Conservation (phyloP, 2,888 invertebrate species). For the Tricholauxania praeusta region DNA sequence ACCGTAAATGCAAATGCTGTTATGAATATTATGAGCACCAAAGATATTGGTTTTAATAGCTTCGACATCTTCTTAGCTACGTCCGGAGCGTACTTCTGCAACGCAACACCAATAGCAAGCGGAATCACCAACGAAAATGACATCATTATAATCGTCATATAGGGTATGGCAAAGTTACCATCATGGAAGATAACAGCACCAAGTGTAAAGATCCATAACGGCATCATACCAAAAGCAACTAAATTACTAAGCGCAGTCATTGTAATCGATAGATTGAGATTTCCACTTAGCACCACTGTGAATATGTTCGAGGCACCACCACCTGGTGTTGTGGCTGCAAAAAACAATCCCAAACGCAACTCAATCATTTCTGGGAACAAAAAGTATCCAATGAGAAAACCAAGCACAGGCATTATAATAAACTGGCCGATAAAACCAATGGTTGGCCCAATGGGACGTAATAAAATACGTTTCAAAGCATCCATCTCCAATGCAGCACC, state of each 20-base stretch:
- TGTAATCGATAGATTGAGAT: conserved; percentile 89
- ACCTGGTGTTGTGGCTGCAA: conserved; percentile 87
- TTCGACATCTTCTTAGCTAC: conserved; percentile 77
- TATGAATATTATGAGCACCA: conserved; percentile 82
- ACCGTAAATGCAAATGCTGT: conserved; percentile 85
- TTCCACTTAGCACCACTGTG: conserved; percentile 90
- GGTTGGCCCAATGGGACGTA: conserved; percentile 79
- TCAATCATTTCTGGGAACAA: conserved; percentile 76
- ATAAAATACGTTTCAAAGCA: conserved; percentile 75
- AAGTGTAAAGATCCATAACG: conserved; percentile 87
- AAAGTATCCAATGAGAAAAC: conserved; percentile 76
- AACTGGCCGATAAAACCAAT: conserved; percentile 86
- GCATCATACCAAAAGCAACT: conserved; percentile 90
- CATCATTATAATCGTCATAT: conserved; percentile 77
- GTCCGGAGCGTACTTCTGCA: conserved; percentile 76
- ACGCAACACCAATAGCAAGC: conserved; percentile 73
- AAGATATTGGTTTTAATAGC: conserved; percentile 84
- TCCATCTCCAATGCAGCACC: conserved; percentile 86
- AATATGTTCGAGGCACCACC: conserved; percentile 96
- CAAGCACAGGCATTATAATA: conserved; percentile 83
- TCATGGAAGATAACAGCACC: conserved; percentile 79
- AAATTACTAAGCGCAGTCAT: conserved; percentile 93
- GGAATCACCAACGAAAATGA: conserved; percentile 82
- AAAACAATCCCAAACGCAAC: conserved; percentile 85
- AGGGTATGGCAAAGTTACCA: conserved; percentile 80